Percentiles rank a stretch among this genome's conserved stretches.
phyloP scores from a whole-genome alignment of 2,797 vertebrate species.

The Mormyrops boulengeri region DNA sequence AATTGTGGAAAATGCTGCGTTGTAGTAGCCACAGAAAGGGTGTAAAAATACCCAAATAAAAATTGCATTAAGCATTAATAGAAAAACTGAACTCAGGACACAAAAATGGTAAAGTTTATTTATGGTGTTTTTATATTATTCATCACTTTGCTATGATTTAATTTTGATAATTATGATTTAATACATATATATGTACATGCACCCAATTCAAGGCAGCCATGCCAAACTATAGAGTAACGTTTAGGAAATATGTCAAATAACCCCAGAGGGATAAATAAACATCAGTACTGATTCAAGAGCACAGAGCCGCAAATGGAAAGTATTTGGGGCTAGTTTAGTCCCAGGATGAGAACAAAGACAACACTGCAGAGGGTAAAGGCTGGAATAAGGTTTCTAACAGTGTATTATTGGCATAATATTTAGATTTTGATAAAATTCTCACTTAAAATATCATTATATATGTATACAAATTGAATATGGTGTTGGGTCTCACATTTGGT shows the following conservation, averaged over 20 bases:
- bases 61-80: neutral
- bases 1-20: neutral
- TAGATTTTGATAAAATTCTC: neutral
- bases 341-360: neutral
- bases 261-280: neutral
- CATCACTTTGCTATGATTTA: neutral
- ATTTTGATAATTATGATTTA: neutral
- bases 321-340: neutral
- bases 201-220: neutral
- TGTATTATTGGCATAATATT: neutral
- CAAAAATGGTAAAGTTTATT: neutral
- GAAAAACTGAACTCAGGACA: neutral
- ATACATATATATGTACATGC: neutral
- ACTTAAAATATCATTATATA: neutral
- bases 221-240: neutral
- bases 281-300: neutral
- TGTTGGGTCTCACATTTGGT: neutral
- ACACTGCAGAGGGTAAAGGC: neutral
- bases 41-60: neutral
- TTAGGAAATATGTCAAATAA: neutral
- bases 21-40: neutral
- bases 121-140: neutral
- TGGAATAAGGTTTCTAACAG: neutral
- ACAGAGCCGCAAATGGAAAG: neutral
- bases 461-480: neutral